Evolutionary conservation across 2,113 vertebrate genomes (phyloP), one percentile per base, ranked within the genome.

Genomic region (Otolemur garnettii): DNA sequence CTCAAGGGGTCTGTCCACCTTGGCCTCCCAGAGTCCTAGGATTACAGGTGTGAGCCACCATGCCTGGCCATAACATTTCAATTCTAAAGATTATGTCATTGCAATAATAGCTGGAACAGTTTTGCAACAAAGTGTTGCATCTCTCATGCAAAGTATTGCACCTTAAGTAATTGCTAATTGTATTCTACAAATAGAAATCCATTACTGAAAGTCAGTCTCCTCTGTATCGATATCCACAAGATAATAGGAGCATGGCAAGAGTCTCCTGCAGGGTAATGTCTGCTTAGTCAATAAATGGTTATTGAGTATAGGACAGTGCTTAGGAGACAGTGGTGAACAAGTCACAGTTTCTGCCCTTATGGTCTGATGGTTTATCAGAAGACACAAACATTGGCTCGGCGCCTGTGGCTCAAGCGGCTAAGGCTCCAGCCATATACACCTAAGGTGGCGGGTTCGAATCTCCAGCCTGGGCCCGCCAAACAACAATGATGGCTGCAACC

Each of bases 121-220:
- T 94, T 90, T 96, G 59, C 82, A 88, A 90, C 81, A 91, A 59
- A 91, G 22, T 87, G 69, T 91, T 69, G 33, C 42, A 38, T 75
- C 35, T 72, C 21, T 77, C 79, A 59, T 75, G 45, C 8, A 50
- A 92, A 93, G 50, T 80, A 50, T 50, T 50, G 6, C 14, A 75
- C 60, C 78, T 92, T 88, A 85, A 93, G 69, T 87, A 94, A 80
- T 13, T 88, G 30, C 64, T 93, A 93, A 72, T 91, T 84, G 53
- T 81, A 66, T 89, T 72, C 30, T 93, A 80, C 71, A 90, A 96
- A 89, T 30, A 87, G 57, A 93, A 90, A 91, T 80, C 69, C 35
- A 35, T 90, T 93, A 93, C 89, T 74, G 87, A 97, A 94, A 91
- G 84, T 50, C n/a, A 71, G 0, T 66, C 64, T 93, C 50, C 55